A percentile compares a stretch with the other conserved stretches of the same genome.
Evolutionary conservation across 2,113 vertebrate species (phyloP).

Genomic region (Callospermophilus lateralis): DNA sequence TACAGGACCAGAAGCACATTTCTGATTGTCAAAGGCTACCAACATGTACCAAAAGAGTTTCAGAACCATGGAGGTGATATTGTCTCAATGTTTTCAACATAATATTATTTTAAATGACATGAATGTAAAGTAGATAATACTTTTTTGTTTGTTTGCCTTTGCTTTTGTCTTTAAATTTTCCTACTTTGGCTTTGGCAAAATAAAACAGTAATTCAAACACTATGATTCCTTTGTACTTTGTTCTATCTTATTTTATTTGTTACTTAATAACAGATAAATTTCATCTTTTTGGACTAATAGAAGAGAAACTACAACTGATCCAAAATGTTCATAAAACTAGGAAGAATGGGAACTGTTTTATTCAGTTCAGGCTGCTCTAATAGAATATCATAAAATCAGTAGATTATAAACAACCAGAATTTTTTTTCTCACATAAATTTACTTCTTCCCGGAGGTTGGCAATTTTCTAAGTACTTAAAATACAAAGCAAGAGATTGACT

Average conservation of each 20-base stretch:
- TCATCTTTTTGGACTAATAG: not conserved
- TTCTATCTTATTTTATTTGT: constrained; percentile 11
- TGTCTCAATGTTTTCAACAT: not conserved
- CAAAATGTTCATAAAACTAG: not conserved
- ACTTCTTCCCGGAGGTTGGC: not conserved
- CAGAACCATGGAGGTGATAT: not conserved
- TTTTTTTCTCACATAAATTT: not conserved
- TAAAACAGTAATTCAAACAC: not conserved
- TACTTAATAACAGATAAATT: not conserved
- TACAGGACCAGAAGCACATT: not conserved
- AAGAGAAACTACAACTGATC: not conserved
- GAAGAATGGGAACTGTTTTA: not conserved
- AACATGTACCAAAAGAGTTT: not conserved
- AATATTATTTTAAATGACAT: not conserved
- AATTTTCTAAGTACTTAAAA: not conserved
- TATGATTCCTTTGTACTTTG: not conserved
- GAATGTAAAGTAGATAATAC: not conserved
- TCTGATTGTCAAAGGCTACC: not conserved
- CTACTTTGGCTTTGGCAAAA: not conserved
- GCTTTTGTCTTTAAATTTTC: not conserved
- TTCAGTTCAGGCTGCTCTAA: not conserved
- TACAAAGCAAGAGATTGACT: not conserved
- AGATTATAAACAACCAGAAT: not conserved
- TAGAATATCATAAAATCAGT: not conserved
- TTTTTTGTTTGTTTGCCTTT: not conserved